Base-by-base conservation (phyloP, 2,113 vertebrate genomes). In the Polypterus senegalus region DNA sequence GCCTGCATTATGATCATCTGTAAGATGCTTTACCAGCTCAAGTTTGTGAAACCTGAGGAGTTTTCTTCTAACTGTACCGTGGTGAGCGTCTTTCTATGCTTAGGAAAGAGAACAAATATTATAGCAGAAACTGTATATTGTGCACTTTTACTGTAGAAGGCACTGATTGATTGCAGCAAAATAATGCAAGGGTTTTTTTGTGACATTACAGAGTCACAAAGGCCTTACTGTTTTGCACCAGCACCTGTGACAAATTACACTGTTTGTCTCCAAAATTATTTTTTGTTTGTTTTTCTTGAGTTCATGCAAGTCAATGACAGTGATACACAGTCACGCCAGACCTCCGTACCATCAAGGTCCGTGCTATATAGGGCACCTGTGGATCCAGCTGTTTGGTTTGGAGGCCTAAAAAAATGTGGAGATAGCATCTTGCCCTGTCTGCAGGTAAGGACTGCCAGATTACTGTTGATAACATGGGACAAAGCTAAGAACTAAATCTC, bases 11-110 rank as follows among this genome's bases (percentile, higher is more conserved):
- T 83, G 74, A 83, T 87, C 60, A 78, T 83, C 67, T 86, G 81
- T 68, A 86, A 87, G 72, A 89, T 85, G 86, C 81, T 85, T 66
- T 87, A 88, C 69, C 89, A 88, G 72, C 76, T 88, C 63, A 87
- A 86, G 68, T 76, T 86, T 48, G 77, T 88, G 57, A 78, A 83
- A 48, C 83, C 86, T 0, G 63, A 71, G 0, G 65, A 83, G 55
- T 86, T 74, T 64, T 87, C 88, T 45, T 78, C 84, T 49, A 84
- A 88, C 67, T 87, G 86, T 72, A 82, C 80, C 3, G 68, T 77
- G 73, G 89, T 87, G 66, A 80, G 85, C 63, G 6, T 58, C 8
- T 9, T 48, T 49, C 43, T n/a, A 27, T n/a, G 9, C 27, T 3
- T 47, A 44, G 58, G 45, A 9, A 4, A 11, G 53, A 11, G 53